These are phyloP conservation scores for Lumbricus terrestris DNA, from an alignment of 2,888 invertebrate genomes.

Conservation along the genomic window DNA sequence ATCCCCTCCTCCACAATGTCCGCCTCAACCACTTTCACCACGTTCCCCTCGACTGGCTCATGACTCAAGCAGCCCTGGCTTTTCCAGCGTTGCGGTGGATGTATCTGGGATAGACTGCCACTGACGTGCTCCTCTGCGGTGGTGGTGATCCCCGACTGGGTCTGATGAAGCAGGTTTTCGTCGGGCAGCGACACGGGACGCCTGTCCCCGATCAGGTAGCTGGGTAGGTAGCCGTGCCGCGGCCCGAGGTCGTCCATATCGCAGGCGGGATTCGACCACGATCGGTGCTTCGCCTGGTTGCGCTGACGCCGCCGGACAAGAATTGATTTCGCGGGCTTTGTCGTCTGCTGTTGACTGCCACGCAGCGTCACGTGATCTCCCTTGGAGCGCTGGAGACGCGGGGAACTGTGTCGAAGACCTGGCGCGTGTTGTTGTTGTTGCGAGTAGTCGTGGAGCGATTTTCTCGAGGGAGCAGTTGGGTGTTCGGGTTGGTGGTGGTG, in stretches of 20 bases:
- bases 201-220: neutral
- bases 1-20: neutral
- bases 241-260: neutral
- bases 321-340: constrained; percentile 27
- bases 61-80: neutral
- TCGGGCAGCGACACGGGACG: neutral
- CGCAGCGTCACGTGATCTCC: neutral
- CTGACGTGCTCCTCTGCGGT: neutral
- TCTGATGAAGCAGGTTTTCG: constrained; percentile 10
- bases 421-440: neutral
- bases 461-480: neutral
- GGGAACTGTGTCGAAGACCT: neutral
- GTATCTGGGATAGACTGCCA: neutral
- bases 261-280: constrained; percentile 35
- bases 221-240: neutral
- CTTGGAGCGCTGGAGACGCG: neutral
- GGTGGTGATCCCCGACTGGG: constrained; percentile 5
- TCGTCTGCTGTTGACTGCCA: neutral
- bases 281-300: constrained; percentile 31
- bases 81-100: too few species aligned
- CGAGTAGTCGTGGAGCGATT: neutral
- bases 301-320: constrained; percentile 23
- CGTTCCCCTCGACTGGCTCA: neutral
- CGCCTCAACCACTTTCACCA: neutral
- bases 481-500: neutral